phyloP scores from a whole-genome alignment of 2,888 invertebrate species.

The Hypena proboscidalis region DNA sequence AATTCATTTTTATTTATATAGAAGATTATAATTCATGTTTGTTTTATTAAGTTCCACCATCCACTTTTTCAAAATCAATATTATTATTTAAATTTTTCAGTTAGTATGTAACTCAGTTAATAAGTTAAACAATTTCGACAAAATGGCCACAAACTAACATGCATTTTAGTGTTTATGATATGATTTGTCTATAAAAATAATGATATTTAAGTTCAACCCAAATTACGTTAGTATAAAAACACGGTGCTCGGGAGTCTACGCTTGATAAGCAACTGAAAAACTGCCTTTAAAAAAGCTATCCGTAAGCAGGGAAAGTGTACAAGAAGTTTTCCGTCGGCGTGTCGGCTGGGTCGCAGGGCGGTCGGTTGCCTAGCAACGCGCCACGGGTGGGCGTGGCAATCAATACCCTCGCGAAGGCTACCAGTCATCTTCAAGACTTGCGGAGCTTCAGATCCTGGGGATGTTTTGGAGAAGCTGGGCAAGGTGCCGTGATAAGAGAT shows the following conservation, averaged over 20 bases:
- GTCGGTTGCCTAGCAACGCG: conserved; percentile 82
- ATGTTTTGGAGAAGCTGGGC: background rate
- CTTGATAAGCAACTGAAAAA: too few relatives aligned
- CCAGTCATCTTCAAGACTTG: conserved; percentile 54
- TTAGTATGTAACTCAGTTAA: too few relatives aligned
- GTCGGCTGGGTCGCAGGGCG: conserved; percentile 49
- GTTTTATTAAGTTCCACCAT: too few relatives aligned
- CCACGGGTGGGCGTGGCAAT: conserved; percentile 89
- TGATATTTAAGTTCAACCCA: too few relatives aligned
- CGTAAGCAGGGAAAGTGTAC: conserved; percentile 23
- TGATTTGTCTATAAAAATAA: too few relatives aligned
- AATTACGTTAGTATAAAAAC: too few relatives aligned
- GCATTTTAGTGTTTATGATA: too few relatives aligned
- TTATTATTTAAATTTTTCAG: too few relatives aligned
- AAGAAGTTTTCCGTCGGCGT: conserved; percentile 47
- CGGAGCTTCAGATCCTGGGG: conserved; percentile 40
- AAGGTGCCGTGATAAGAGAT: background rate
- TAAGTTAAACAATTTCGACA: background rate
- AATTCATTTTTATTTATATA: too few relatives aligned
- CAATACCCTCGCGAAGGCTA: conserved; percentile 83
- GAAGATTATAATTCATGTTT: too few relatives aligned
- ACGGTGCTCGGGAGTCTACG: too few relatives aligned
- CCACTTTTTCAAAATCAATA: too few relatives aligned
- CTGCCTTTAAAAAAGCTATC: background rate
- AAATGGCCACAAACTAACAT: background rate